Evolutionary conservation across 2,888 invertebrate species (phyloP).

Genomic region (Pycnomerus fuliginosus): DNA sequence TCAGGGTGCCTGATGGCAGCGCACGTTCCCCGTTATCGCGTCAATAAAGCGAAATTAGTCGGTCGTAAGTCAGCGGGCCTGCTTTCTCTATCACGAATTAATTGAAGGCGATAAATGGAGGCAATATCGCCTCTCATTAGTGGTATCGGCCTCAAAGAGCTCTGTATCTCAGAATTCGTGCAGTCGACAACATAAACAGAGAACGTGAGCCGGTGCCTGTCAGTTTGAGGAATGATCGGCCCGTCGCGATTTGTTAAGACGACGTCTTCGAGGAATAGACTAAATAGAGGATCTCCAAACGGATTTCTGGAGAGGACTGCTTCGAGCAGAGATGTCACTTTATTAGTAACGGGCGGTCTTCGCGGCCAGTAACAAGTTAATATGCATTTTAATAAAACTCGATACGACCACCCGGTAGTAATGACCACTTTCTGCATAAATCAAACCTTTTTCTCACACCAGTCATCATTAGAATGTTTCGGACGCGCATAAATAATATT

Average conservation of each 20-base stretch:
- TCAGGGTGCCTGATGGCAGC: too few relatives aligned
- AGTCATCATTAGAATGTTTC: slow-evolving; percentile 45
- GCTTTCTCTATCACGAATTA: slow-evolving; percentile 43
- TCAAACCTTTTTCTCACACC: slow-evolving; percentile 51
- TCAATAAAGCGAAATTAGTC: slow-evolving; percentile 21
- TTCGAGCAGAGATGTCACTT: slow-evolving; percentile 51
- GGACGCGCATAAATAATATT: slow-evolving; percentile 38
- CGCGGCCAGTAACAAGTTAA: slow-evolving; percentile 52
- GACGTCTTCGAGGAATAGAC: slow-evolving; percentile 41
- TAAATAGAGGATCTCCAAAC: slow-evolving; percentile 33
- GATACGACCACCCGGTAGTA: slow-evolving; percentile 53
- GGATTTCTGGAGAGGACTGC: slow-evolving; percentile 16
- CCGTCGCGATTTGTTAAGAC: slow-evolving; percentile 40
- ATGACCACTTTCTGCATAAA: slow-evolving; percentile 51
- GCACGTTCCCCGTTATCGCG: too few relatives aligned
- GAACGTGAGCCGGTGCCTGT: slow-evolving; percentile 40
- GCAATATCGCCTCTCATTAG: slow-evolving; percentile 46
- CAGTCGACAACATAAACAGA: slow-evolving; percentile 40
- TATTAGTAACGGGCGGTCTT: slow-evolving; percentile 52
- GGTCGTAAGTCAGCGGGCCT: slow-evolving; percentile 10
- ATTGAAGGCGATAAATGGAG: slow-evolving; percentile 46
- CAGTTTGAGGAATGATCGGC: slow-evolving; percentile 44
- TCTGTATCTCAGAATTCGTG: background rate
- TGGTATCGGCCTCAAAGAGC: slow-evolving; percentile 41
- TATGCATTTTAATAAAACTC: slow-evolving; percentile 54